Evolutionary conservation across 2,113 vertebrate genomes (phyloP), one percentile per base, ranked within the genome.

Genomic region (Tachysurus fulvidraco): DNA sequence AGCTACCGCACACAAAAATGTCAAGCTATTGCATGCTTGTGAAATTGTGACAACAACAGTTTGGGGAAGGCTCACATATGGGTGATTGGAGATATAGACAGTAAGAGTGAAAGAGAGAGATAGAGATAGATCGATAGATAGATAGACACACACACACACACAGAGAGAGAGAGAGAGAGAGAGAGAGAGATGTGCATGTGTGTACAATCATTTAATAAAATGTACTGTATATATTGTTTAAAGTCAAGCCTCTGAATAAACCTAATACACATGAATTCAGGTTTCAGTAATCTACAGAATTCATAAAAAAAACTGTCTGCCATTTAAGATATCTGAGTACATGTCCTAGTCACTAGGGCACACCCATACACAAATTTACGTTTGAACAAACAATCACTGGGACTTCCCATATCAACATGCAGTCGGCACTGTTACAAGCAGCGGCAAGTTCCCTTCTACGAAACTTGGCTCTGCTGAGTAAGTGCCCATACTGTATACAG

Each of bases 381-480:
- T 83, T 83, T 87, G 16, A 87, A 87, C 69, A 83, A 87, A 87
- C 86, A 87, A 10, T 21, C 81, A 78, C 14, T 60, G 54, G 73
- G 71, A 55, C 71, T 83, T 64, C 86, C 52, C 69, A 83, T 64
- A 57, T 36, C 73, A 87, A 19, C 30, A 57, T 57, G 3, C 23
- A 73, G 85, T 52, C 86, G 77, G 3, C 81, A 62, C 44, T 55
- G 57, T 64, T 83, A 78, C 86, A 87, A 77, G 86, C 83, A 74
- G 73, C 50, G 14, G 57, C 86, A 87, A 77, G 86, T 83, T 62
- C 12, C 17, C 60, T 64, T 83, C 13, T 57, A 64, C 77, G 16
- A 67, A 87, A 77, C 81, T 28, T 44, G 28, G 7, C 59, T 62
- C 6, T 77, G 8, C 46, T 52, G 41, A n/a, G n/a, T n/a, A n/a